These are phyloP conservation scores for Triplophysa rosa DNA, from an alignment of 2,113 vertebrate genomes.

Conservation along the genomic window DNA sequence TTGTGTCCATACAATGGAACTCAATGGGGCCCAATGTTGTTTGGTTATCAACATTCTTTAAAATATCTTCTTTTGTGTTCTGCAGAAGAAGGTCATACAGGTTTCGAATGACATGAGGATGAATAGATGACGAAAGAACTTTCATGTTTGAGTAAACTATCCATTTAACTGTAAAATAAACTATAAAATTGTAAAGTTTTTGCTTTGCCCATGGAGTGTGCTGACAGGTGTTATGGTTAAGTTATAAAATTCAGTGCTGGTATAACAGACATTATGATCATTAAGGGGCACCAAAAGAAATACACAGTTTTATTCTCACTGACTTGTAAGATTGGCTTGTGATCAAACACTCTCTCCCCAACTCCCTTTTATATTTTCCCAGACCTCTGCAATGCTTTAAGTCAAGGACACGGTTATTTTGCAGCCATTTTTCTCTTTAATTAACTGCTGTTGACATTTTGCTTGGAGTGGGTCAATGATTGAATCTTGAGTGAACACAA, in stretches of 20 bases:
- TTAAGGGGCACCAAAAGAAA: neutral
- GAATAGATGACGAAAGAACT: too few relatives aligned
- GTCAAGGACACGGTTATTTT: slow-evolving; percentile 58
- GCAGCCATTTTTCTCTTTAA: slow-evolving; percentile 17
- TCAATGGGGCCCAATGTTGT: too few relatives aligned
- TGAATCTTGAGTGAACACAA: neutral
- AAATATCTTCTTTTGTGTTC: too few relatives aligned
- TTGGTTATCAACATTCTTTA: too few relatives aligned
- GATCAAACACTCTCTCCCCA: slow-evolving; percentile 31
- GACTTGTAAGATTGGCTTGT: neutral
- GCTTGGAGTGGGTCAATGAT: slow-evolving; percentile 11
- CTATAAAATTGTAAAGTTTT: too few relatives aligned
- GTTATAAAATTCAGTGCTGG: neutral
- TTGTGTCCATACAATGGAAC: too few relatives aligned
- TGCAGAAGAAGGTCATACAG: too few relatives aligned
- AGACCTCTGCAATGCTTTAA: slow-evolving; percentile 31
- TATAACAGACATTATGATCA: neutral
- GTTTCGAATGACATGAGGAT: too few relatives aligned
- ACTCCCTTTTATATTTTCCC: slow-evolving; percentile 48
- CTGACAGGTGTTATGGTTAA: neutral
- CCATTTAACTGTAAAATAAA: too few relatives aligned
- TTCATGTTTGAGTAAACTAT: too few relatives aligned
- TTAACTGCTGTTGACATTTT: slow-evolving; percentile 37
- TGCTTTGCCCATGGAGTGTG: neutral
- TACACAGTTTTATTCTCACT: neutral